A percentile compares a stretch with the other conserved stretches of the same genome.
These are phyloP conservation scores for Alauda arvensis DNA, from an alignment of 2,797 vertebrate genomes.

Conservation along the genomic window DNA sequence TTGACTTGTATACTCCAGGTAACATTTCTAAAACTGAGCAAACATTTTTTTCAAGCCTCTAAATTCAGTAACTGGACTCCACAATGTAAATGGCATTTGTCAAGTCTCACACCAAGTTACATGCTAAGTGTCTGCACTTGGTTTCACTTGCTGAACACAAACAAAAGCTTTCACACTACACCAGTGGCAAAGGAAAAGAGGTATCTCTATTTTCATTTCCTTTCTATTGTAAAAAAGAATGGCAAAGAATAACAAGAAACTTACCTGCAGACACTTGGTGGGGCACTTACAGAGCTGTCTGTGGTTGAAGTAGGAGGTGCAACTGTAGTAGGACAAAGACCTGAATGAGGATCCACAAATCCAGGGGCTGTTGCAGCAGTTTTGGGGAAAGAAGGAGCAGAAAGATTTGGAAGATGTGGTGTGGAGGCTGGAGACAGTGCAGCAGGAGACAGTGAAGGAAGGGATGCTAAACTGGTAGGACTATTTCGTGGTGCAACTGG, in stretches of 20 bases:
- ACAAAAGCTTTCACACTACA: not conserved
- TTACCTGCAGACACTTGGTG: conserved; percentile 96
- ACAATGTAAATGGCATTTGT: not conserved
- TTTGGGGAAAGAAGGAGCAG: conserved; percentile 87
- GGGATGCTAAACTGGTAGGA: conserved; percentile 82
- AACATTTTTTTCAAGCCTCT: not conserved
- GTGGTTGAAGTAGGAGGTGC: conserved; percentile 79
- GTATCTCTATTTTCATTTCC: not conserved
- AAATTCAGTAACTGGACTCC: not conserved
- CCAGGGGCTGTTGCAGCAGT: conserved; percentile 81
- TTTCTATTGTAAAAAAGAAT: not conserved
- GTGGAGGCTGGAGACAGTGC: conserved; percentile 79
- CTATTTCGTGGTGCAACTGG: conserved; percentile 83
- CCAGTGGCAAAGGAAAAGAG: not conserved
- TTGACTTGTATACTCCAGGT: not conserved
- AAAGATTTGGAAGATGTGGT: conserved; percentile 83
- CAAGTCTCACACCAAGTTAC: not conserved
- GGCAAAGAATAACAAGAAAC: not conserved
- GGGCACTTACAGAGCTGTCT: conserved; percentile 85
- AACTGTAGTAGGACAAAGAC: conserved; percentile 82
- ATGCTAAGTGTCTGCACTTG: not conserved
- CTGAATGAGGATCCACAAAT: conserved; percentile 85
- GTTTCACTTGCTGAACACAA: not conserved
- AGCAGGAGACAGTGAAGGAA: conserved; percentile 82
- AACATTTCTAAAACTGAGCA: not conserved